Base-by-base conservation (phyloP, 2,113 vertebrate species). In the Theristicus caerulescens region DNA sequence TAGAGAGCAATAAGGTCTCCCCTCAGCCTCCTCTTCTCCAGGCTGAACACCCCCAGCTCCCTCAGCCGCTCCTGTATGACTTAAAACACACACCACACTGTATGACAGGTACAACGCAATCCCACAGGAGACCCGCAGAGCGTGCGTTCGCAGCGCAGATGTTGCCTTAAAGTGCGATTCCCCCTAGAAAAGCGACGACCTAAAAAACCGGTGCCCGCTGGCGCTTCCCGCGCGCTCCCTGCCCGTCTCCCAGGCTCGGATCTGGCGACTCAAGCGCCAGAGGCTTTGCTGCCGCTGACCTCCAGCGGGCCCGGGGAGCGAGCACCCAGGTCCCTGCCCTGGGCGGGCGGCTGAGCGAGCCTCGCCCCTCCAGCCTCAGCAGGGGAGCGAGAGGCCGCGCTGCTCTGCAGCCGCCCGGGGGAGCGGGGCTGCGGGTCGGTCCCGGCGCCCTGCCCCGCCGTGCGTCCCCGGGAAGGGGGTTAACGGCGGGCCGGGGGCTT, bases 231-330 rank as follows among this genome's bases (percentile, higher is more conserved):
- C 6, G 0, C 31, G 32, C 40, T 22, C 18, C 7, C 14, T 1
- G 2, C 4, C 0, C 0, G 0, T n/a, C 13, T 61, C 44, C 51
- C 36, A 8, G 47, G 11, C 5, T 6, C 13, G 18, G 13, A 57
- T 14, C 44, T 7, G 18, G 9, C 8, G 2, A 12, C 34, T n/a
- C 36, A 3, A 21, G 20, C 19, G 18, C 27, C 21, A 14, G 40
- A 24, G 31, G 54, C 34, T 49, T 46, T 65, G n/a, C 27, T 36
- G 27, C 51, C 11, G 1, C 49, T 29, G 0, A 2, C 38, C 40
- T 36, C n/a, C 82, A 4, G 34, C 1, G 13, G 55, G 7, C 22
- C 12, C 1, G 3, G 27, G 8, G 5, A 36, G 44, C 9, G 5
- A 13, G 17, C 16, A 69, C 16, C 11, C 7, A 5, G 9, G 42